Evolutionary conservation across 2,113 vertebrate species (phyloP).

Genomic region (Lipotes vexillifer): DNA sequence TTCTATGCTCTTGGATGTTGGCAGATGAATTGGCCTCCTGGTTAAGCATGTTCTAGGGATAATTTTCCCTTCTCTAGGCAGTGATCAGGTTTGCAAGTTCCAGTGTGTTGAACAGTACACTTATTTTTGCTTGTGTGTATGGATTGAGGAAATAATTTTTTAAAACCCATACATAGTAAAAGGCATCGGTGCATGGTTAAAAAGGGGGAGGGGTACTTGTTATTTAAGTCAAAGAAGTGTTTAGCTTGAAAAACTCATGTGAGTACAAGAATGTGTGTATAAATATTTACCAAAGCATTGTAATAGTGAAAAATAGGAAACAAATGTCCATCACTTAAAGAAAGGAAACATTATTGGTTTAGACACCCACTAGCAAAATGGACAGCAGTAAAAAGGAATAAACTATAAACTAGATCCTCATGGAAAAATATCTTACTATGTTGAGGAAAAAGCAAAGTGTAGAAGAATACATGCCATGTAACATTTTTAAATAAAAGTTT

Average conservation of each 20-base stretch:
- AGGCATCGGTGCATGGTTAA: conserved; percentile 13
- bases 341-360: not conserved
- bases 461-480: not conserved
- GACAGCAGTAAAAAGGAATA: not conserved
- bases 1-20: conserved; percentile 90
- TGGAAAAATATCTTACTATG: not conserved
- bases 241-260: not conserved
- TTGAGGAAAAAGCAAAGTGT: not conserved
- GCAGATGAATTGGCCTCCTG: conserved; percentile 90
- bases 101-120: not conserved
- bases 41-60: conserved; percentile 76
- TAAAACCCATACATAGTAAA: conserved; percentile 48
- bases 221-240: not conserved
- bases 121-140: not conserved
- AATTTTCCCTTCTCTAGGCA: not conserved
- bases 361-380: not conserved
- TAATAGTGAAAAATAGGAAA: not conserved
- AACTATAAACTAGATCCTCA: not conserved
- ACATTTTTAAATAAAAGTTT: not conserved
- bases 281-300: not conserved
- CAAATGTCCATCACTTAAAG: not conserved
- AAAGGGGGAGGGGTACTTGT: not conserved
- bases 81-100: not conserved
- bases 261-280: not conserved
- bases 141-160: not conserved